These are phyloP conservation scores for Aurelia aurita DNA, from an alignment of 30 jellyfish, hydroid and myxozoan genomes.

Conservation along the genomic window DNA sequence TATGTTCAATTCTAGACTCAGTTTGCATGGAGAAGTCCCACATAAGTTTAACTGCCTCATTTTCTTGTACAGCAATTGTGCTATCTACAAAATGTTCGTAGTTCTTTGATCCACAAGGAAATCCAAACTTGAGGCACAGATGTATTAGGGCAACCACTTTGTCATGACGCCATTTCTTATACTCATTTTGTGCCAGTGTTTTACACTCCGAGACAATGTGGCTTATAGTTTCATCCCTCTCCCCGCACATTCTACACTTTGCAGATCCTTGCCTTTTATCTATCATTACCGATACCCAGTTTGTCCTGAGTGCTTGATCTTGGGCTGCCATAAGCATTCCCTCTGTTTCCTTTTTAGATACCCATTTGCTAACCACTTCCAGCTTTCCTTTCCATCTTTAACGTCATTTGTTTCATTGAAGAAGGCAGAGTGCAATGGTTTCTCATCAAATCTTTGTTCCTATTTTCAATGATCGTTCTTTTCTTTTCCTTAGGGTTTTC, in stretches of 20 bases:
- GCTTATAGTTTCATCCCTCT: too few relatives aligned
- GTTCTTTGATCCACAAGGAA: conserved; percentile 2
- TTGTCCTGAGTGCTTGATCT: too few relatives aligned
- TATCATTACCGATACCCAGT: too few relatives aligned
- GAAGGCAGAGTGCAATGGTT: conserved; percentile 15
- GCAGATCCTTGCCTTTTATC: too few relatives aligned
- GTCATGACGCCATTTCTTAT: too few relatives aligned
- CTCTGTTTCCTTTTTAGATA: neutral
- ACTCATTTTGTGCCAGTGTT: too few relatives aligned
- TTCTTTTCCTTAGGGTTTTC: conserved; percentile 6
- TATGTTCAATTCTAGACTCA: too few relatives aligned
- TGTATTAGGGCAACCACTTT: too few relatives aligned
- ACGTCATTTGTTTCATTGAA: conserved; percentile 15
- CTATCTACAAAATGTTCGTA: neutral
- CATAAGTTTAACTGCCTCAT: neutral
- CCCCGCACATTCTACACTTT: too few relatives aligned
- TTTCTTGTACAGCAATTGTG: too few relatives aligned
- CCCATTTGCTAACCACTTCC: conserved; percentile 17
- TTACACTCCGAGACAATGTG: too few relatives aligned
- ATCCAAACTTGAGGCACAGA: conserved; percentile 5
- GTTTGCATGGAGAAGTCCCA: neutral
- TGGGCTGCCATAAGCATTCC: too few relatives aligned
- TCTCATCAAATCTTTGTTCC: neutral
- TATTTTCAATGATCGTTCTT: neutral
- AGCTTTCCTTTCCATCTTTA: conserved; percentile 15